Conservation (phyloP, 1,140 invertebrate genomes). For the Apis florea region DNA sequence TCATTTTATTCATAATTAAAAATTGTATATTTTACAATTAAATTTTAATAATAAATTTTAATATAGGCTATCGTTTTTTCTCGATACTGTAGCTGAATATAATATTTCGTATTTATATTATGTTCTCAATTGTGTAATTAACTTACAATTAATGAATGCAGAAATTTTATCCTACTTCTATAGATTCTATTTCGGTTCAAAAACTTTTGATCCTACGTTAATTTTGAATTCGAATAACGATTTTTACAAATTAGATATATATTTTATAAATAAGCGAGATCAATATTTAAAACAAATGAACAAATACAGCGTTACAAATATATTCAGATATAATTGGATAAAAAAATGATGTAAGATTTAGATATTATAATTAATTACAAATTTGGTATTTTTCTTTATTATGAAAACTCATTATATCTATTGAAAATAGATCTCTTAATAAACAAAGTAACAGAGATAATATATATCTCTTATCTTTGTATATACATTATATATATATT, state of each 20-base stretch:
- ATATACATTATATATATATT: slow-evolving; percentile 13
- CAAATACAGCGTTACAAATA: background rate
- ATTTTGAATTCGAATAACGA: background rate
- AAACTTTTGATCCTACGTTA: background rate
- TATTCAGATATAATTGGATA: background rate
- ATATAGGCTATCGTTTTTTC: slow-evolving; percentile 9
- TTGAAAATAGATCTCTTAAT: slow-evolving; percentile 44
- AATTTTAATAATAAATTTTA: slow-evolving; percentile 26
- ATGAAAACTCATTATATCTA: slow-evolving; percentile 8
- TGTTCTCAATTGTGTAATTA: slow-evolving; percentile 24
- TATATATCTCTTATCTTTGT: slow-evolving; percentile 1
- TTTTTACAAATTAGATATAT: background rate
- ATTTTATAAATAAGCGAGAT: no score
- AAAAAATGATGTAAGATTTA: background rate
- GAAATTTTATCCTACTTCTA: slow-evolving; percentile 1
- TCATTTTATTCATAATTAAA: background rate
- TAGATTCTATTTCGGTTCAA: background rate
- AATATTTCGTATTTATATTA: slow-evolving; percentile 6
- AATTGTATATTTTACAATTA: background rate
- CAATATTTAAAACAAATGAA: background rate
- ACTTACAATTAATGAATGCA: slow-evolving; percentile 22
- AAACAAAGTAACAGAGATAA: slow-evolving; percentile 36
- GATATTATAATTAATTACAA: slow-evolving; percentile 8
- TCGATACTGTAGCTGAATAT: slow-evolving; percentile 12
- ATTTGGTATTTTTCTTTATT: background rate